phyloP scores from a whole-genome alignment of 2,888 invertebrate species.

The Mimumesa dahlbomi region DNA sequence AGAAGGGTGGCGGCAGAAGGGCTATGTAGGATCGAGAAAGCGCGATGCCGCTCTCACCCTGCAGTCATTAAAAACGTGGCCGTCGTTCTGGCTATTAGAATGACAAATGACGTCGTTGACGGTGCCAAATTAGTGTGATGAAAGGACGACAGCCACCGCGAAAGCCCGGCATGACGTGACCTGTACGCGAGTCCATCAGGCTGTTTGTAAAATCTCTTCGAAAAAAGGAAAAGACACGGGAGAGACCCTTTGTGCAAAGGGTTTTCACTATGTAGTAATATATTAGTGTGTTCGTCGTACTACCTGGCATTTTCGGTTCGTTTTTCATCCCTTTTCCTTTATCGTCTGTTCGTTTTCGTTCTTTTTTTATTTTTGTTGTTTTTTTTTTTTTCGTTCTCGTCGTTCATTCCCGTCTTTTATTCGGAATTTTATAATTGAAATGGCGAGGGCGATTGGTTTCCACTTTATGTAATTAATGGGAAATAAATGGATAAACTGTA shows the following conservation, averaged over 20 bases:
- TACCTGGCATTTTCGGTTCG: background rate
- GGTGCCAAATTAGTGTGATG: slow-evolving; percentile 77
- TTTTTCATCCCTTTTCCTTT: background rate
- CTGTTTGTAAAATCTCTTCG: slow-evolving; percentile 50
- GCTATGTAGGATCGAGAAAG: slow-evolving; percentile 16
- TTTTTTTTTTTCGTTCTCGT: background rate
- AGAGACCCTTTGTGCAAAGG: slow-evolving; percentile 3
- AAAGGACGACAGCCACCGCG: slow-evolving; percentile 63
- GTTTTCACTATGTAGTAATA: slow-evolving; percentile 7
- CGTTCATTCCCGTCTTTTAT: background rate
- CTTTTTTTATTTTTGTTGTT: no score
- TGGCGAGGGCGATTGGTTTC: background rate
- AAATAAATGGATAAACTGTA: background rate
- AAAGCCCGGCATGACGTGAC: slow-evolving; percentile 40
- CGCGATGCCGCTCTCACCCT: slow-evolving; percentile 38
- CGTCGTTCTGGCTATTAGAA: slow-evolving; percentile 76
- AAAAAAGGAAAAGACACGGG: slow-evolving; percentile 18
- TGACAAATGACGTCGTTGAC: slow-evolving; percentile 78
- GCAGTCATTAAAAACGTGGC: slow-evolving; percentile 71
- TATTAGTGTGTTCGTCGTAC: background rate
- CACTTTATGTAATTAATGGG: background rate
- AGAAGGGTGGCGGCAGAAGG: no score
- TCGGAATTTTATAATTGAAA: slow-evolving; percentile 1
- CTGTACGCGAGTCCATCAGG: slow-evolving; percentile 41
- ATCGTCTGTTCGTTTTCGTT: background rate